These are phyloP conservation scores for Dynastes tityus DNA, from an alignment of 2,888 invertebrate species.

Conservation along the genomic window DNA sequence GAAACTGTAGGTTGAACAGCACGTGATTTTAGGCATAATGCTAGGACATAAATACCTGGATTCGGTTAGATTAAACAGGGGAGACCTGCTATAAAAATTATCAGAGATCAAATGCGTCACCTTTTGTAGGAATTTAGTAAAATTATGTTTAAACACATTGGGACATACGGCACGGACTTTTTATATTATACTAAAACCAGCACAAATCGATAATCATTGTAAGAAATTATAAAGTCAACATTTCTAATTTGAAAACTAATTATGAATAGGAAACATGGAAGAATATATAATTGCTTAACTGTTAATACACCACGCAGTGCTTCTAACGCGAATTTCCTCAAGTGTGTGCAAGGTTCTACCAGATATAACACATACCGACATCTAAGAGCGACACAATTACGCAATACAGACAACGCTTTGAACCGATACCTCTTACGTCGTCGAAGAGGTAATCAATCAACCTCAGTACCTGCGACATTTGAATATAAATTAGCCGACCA, in stretches of 20 bases:
- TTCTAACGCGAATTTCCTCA: conserved; percentile 35
- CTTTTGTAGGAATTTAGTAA: no score
- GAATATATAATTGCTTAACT: conserved; percentile 26
- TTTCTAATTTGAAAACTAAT: conserved; percentile 7
- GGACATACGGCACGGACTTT: not conserved
- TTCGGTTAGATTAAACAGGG: no score
- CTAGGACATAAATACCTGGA: no score
- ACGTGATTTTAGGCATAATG: no score
- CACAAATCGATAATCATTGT: conserved; percentile 7
- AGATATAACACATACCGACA: not conserved
- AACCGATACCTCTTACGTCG: conserved; percentile 21
- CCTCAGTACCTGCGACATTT: conserved; percentile 35
- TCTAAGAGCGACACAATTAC: conserved; percentile 34
- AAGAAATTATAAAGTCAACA: conserved; percentile 5
- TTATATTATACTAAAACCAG: not conserved
- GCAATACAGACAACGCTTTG: conserved; percentile 2
- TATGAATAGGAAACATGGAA: conserved; percentile 43
- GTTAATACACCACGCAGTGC: conserved; percentile 21
- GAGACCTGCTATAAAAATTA: no score
- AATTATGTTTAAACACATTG: no score
- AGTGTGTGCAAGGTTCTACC: conserved; percentile 5
- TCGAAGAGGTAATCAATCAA: conserved; percentile 37
- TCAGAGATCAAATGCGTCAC: no score
- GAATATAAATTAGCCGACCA: conserved; percentile 29
- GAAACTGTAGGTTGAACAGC: no score